Conservation (phyloP, 2,888 invertebrate genomes). For the Ariolimax columbianus region DNA sequence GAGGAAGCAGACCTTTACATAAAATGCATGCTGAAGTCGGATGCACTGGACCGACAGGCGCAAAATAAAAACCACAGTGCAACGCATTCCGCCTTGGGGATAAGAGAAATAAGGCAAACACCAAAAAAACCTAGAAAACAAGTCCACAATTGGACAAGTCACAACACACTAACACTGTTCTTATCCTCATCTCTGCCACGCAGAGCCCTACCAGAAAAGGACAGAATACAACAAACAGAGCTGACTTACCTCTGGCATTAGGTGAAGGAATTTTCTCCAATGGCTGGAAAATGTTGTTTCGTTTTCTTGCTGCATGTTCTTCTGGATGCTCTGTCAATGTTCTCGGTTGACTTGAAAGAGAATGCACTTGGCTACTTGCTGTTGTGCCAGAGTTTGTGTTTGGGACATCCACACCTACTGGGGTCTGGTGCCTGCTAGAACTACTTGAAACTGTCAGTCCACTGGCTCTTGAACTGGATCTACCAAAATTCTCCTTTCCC, state of each 20-base stretch:
- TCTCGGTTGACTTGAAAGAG: constrained; percentile 8
- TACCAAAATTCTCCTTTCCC: constrained; percentile 45
- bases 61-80: too few species aligned
- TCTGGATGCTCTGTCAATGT: constrained; percentile 20
- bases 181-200: too few species aligned
- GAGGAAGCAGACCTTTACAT: too few species aligned
- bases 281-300: constrained; percentile 29
- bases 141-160: too few species aligned
- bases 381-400: background rate
- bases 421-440: background rate
- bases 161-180: too few species aligned
- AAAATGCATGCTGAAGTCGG: too few species aligned
- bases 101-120: too few species aligned
- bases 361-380: background rate
- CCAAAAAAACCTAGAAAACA: too few species aligned
- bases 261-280: constrained; percentile 48
- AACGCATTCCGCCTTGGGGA: too few species aligned
- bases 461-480: background rate
- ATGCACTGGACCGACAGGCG: too few species aligned
- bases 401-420: background rate
- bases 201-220: too few species aligned
- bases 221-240: too few species aligned
- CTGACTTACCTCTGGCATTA: constrained; percentile 45
- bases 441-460: background rate
- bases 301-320: constrained; percentile 2